phyloP scores from a whole-genome alignment of 2,888 invertebrate genomes.

The Macrophya annulata region DNA sequence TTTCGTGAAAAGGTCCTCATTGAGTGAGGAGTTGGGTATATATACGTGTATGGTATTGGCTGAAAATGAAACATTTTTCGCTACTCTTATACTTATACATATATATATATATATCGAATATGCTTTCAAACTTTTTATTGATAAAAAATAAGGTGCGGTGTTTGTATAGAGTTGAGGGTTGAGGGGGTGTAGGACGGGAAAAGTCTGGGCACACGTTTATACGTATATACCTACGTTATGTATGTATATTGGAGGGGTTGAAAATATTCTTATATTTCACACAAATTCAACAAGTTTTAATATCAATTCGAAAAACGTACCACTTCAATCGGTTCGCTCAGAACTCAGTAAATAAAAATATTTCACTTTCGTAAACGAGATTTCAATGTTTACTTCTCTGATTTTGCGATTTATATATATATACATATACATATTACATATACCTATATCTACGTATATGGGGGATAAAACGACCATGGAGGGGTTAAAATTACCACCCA shows the following conservation, averaged over 20 bases:
- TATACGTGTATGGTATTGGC: not conserved
- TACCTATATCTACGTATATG: too few relatives aligned
- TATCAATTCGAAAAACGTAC: conserved; percentile 39
- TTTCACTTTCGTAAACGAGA: conserved; percentile 34
- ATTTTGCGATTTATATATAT: not conserved
- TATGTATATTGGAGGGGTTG: not conserved
- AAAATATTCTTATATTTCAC: conserved; percentile 20
- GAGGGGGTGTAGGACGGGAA: not conserved
- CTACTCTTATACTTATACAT: not conserved
- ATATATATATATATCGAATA: not conserved
- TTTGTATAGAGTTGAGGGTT: conserved; percentile 25
- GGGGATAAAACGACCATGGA: too few relatives aligned
- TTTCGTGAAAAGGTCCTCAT: conserved; percentile 25
- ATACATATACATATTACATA: too few relatives aligned
- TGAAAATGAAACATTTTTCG: conserved; percentile 35
- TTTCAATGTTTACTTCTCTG: conserved; percentile 40
- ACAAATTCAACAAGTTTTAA: conserved; percentile 45
- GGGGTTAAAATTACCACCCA: too few relatives aligned
- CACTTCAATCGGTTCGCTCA: conserved; percentile 33
- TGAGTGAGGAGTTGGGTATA: not conserved
- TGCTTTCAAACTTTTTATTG: conserved; percentile 41
- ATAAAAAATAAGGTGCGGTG: conserved; percentile 26
- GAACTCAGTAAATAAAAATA: conserved; percentile 15
- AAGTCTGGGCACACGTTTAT: not conserved
- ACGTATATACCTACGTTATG: not conserved